phyloP scores from a whole-genome alignment of 2,888 invertebrate genomes.

The Frankliniella intonsa region DNA sequence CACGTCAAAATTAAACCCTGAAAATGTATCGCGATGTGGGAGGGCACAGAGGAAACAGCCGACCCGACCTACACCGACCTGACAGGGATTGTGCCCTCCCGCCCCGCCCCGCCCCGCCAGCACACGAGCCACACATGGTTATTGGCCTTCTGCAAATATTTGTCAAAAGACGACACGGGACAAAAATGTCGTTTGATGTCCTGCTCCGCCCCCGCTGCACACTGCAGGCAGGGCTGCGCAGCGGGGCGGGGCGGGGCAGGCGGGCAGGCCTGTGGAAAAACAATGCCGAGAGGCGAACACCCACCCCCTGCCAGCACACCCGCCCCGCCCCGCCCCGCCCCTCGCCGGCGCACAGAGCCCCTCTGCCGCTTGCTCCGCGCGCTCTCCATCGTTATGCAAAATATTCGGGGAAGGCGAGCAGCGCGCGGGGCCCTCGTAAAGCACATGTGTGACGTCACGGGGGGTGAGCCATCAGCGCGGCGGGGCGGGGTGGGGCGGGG shows the following conservation, averaged over 20 bases:
- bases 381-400: constrained; percentile 5
- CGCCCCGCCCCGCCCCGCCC: neutral
- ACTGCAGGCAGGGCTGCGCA: neutral
- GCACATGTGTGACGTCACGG: constrained; percentile 19
- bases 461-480: neutral
- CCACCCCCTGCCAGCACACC: neutral
- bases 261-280: neutral
- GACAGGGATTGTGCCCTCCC: neutral
- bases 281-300: constrained; percentile 5
- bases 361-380: neutral
- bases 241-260: neutral
- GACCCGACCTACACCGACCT: neutral
- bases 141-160: constrained; percentile 18
- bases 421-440: neutral
- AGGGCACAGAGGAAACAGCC: neutral
- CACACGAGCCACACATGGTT: neutral
- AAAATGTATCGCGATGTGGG: no score
- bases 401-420: constrained; percentile 17
- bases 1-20: no score
- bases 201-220: constrained; percentile 15
- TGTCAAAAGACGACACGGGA: neutral
- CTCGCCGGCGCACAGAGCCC: neutral
- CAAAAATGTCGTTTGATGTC: constrained; percentile 24
- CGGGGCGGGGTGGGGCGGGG: neutral
- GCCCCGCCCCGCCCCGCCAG: neutral